These are phyloP conservation scores for Laticauda laticaudata DNA, from an alignment of 2,113 vertebrate species.

Conservation along the genomic window DNA sequence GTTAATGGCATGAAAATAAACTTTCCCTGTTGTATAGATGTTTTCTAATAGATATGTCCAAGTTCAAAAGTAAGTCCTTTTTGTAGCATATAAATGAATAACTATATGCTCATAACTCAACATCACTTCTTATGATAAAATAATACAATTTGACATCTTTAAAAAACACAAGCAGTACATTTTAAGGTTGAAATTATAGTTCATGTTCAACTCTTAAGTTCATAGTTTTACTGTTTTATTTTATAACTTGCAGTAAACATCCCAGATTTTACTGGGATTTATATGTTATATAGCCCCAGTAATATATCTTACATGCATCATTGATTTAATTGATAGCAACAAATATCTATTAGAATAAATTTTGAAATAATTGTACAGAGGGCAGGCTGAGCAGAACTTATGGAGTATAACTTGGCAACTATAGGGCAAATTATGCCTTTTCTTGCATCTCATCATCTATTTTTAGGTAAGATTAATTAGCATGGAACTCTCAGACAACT, in stretches of 20 bases:
- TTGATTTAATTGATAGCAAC: background rate
- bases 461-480: background rate
- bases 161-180: background rate
- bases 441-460: background rate
- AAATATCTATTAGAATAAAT: background rate
- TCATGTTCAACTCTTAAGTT: too few species aligned
- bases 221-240: background rate
- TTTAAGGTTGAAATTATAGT: background rate
- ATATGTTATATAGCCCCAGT: background rate
- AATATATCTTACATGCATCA: background rate
- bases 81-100: background rate
- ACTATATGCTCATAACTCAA: background rate
- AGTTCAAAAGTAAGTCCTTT: background rate
- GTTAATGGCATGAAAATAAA: background rate
- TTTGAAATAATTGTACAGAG: background rate
- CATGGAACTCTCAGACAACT: background rate
- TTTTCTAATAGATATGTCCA: background rate
- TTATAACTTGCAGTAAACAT: background rate
- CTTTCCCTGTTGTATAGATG: background rate
- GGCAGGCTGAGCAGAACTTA: background rate
- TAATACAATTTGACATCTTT: background rate
- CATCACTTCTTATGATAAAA: background rate
- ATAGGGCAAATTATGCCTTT: background rate
- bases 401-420: background rate
- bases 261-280: background rate